Evolutionary conservation across 2,888 invertebrate genomes (phyloP).

Genomic region (Trachelus tabidus): DNA sequence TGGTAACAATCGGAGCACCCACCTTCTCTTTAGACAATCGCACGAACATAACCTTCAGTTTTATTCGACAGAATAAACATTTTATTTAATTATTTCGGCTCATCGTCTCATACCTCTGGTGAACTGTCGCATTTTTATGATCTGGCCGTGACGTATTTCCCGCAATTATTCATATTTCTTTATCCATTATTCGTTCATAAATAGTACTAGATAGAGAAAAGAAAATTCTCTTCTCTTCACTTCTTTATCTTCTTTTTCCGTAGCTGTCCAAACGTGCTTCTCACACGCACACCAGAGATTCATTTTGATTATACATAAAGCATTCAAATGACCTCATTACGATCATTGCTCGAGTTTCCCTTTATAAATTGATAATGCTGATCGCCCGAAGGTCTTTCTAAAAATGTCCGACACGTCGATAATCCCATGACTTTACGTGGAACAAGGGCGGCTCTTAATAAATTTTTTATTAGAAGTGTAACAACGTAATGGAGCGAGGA

Average conservation of each 20-base stretch:
- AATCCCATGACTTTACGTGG: background rate
- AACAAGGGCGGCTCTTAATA: background rate
- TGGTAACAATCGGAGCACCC: slow-evolving; percentile 1
- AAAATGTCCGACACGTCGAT: background rate
- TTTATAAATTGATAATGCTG: background rate
- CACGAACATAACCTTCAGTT: background rate
- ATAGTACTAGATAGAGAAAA: background rate
- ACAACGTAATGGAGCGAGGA: background rate
- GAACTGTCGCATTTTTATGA: too few species aligned
- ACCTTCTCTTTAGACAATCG: background rate
- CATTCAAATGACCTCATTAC: background rate
- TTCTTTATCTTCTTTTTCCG: background rate
- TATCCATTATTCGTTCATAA: background rate
- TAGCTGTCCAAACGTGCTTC: background rate
- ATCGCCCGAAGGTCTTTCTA: background rate
- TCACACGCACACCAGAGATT: background rate
- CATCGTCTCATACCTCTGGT: background rate
- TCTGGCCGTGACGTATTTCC: background rate
- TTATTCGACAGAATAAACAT: background rate
- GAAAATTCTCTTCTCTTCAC: background rate
- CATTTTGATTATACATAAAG: background rate
- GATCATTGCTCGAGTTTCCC: background rate
- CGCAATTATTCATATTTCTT: background rate
- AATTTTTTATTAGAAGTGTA: background rate
- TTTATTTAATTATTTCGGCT: background rate